phyloP scores from a whole-genome alignment of 2,888 invertebrate genomes.

The Argyra leucocephala region DNA sequence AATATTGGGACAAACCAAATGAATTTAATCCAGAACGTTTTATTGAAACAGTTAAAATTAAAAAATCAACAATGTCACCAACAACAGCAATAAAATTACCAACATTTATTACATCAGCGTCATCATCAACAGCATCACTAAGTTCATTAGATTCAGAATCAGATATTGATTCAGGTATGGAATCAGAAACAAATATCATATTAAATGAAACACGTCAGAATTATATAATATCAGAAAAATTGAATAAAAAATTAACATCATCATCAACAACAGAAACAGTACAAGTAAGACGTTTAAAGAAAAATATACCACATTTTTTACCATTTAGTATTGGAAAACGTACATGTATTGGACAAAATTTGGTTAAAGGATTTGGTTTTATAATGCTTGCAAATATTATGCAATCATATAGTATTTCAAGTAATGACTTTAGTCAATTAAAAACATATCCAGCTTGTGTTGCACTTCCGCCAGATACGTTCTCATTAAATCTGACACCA shows the following conservation, averaged over 20 bases:
- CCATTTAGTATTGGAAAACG: conserved; percentile 80
- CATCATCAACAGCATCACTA: not conserved
- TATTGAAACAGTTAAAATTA: conserved; percentile 43
- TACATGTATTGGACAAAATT: conserved; percentile 75
- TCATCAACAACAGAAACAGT: not conserved
- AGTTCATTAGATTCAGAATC: conserved; percentile 42
- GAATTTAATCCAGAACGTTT: conserved; percentile 69
- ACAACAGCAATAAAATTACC: not conserved
- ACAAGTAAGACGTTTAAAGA: conserved; percentile 41
- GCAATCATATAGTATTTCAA: conserved; percentile 58
- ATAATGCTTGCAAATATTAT: conserved; percentile 62
- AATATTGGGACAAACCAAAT: conserved; percentile 64
- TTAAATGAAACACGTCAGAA: not conserved
- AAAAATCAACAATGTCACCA: not conserved
- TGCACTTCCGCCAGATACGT: conserved; percentile 64
- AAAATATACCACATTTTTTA: conserved; percentile 61
- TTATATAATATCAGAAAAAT: conserved; percentile 24
- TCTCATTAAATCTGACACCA: conserved; percentile 52
- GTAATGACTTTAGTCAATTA: conserved; percentile 47
- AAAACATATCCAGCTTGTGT: conserved; percentile 59
- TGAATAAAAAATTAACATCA: not conserved
- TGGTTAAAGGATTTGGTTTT: conserved; percentile 68
- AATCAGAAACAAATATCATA: conserved; percentile 42
- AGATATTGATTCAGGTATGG: conserved; percentile 50
- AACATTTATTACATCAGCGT: conserved; percentile 7